A percentile compares a stretch with the other conserved stretches of the same genome.
Evolutionary conservation across 2,797 vertebrate species (phyloP).

Genomic region (Limosa lapponica): DNA sequence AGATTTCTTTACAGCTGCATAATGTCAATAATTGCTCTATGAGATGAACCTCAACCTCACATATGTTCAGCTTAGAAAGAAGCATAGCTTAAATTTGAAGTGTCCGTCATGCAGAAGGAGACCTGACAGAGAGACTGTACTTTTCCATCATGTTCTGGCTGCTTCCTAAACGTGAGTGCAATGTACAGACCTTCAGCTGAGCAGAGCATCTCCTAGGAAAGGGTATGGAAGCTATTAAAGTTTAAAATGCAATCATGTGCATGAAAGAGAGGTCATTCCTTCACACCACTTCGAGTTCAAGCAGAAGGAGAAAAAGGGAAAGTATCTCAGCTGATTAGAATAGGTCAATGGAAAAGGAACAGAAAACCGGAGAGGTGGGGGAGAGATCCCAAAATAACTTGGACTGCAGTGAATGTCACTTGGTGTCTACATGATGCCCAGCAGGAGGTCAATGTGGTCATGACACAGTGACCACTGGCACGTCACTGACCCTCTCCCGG

Average conservation of each 20-base stretch:
- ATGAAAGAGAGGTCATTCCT: constrained; percentile 28
- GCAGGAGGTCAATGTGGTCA: not conserved
- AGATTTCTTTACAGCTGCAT: constrained; percentile 22
- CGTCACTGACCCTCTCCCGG: not conserved
- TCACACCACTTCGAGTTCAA: not conserved
- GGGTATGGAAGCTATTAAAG: constrained; percentile 62
- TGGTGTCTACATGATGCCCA: not conserved
- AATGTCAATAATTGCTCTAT: not conserved
- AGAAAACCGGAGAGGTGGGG: not conserved
- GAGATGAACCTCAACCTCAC: not conserved
- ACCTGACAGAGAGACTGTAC: not conserved
- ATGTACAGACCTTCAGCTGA: constrained; percentile 2
- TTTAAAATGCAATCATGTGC: constrained; percentile 71
- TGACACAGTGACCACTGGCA: not conserved
- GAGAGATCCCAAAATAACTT: not conserved
- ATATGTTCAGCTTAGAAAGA: not conserved
- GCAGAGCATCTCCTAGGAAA: constrained; percentile 13
- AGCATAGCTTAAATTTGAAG: not conserved
- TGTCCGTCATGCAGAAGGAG: not conserved
- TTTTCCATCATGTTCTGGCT: not conserved
- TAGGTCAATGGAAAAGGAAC: not conserved
- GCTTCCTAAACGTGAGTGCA: not conserved
- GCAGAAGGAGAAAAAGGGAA: not conserved
- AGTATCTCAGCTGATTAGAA: constrained; percentile 4
- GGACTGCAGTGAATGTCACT: not conserved